These are phyloP conservation scores for Lanistes nyassanus DNA, from an alignment of 1,140 invertebrate genomes.

Conservation along the genomic window DNA sequence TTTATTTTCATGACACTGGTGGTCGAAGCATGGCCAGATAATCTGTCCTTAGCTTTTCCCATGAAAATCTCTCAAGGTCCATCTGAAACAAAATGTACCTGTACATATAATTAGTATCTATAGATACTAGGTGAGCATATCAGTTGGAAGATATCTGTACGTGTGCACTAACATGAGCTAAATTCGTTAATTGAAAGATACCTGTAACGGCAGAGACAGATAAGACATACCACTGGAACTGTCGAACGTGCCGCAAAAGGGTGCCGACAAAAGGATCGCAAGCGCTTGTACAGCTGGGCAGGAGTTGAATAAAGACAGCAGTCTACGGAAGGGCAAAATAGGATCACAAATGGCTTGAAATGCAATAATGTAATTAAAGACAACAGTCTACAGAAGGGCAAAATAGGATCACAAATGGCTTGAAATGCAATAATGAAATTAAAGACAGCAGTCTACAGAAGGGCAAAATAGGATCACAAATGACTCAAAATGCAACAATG, in stretches of 20 bases:
- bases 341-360: too few relatives aligned
- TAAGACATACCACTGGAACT: slow-evolving; percentile 33
- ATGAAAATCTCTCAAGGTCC: slow-evolving; percentile 9
- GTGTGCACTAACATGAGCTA: too few relatives aligned
- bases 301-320: slow-evolving; percentile 73
- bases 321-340: slow-evolving; percentile 51
- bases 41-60: slow-evolving; percentile 20
- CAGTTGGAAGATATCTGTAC: background rate
- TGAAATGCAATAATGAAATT: too few relatives aligned
- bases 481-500: too few relatives aligned
- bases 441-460: too few relatives aligned
- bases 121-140: background rate
- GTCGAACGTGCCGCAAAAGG: slow-evolving; percentile 39
- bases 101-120: background rate
- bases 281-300: slow-evolving; percentile 70
- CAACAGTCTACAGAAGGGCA: too few relatives aligned
- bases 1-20: background rate
- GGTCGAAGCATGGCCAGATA: background rate
- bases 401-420: too few relatives aligned
- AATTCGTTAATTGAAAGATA: background rate
- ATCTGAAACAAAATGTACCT: slow-evolving; percentile 15
- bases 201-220: background rate
- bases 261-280: slow-evolving; percentile 50
- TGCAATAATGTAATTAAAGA: too few relatives aligned
- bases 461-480: too few relatives aligned